Evolutionary conservation across 2,797 vertebrate species (phyloP), one percentile per base, ranked within the genome.

Genomic region (Triplophysa yarkandensis): DNA sequence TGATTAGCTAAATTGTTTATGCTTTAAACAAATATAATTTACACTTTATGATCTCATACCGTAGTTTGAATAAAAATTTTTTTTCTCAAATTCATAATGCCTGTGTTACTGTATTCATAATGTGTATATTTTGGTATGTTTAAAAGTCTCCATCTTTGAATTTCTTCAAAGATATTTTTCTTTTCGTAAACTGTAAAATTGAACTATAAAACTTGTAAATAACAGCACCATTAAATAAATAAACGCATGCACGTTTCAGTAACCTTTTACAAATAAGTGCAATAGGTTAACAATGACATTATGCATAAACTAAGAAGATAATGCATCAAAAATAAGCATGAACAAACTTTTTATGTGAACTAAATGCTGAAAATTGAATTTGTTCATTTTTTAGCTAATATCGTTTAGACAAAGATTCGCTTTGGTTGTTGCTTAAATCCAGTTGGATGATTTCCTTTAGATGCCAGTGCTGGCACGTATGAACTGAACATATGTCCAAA

Each of bases 401-500:
- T 41, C 39, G 4, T 39, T 25, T 41, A 19, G 55, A 55, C 25
- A 52, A 65, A 44, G 23, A 6, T 16, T 21, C 8, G 19, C 34
- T 27, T 43, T 32, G 14, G 11, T 2, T 70, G 62, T 57, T 4
- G 52, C 60, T 66, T 10, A 25, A 61, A 46, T 52, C 61, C 11
- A 54, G 23, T 54, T 54, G 4, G 50, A 46, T 46, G n/a, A 46
- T 19, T 46, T 46, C 44, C n/a, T 46, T 17, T 46, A 9, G 17
- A 54, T 27, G 62, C 58, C 52, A 74, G 71, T 67, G 17, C 41
- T 80, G 71, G 78, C 81, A 79, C 81, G 74, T 70, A 73, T 68
- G 76, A 63, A 71, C 25, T 48, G 78, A 85, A 69, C 85, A 84
- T 85, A 85, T 87, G 86, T 75, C 77, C 50, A 68, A 50, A 60